phyloP scores from a whole-genome alignment of 2,888 invertebrate genomes.

The Megamerina dolium region DNA sequence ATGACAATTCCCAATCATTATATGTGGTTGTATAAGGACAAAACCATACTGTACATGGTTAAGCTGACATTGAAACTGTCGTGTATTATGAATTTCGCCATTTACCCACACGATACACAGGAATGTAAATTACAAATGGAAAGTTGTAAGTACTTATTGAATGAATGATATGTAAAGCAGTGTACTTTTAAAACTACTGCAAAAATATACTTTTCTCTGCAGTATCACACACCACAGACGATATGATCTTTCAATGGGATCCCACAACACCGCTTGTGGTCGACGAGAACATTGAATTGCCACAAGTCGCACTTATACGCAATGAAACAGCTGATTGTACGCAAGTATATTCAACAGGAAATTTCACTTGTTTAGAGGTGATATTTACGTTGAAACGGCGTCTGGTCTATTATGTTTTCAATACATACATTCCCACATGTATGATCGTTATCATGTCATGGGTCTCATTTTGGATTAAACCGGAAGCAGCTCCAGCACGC shows the following conservation, averaged over 20 bases:
- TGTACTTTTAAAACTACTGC: too few relatives aligned
- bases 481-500: constrained; percentile 87
- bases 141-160: constrained; percentile 68
- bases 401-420: constrained; percentile 86
- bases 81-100: constrained; percentile 91
- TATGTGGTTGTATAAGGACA: constrained; percentile 83
- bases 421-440: constrained; percentile 90
- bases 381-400: constrained; percentile 83
- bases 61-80: constrained; percentile 84
- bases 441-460: constrained; percentile 95
- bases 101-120: constrained; percentile 91
- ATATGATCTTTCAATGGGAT: constrained; percentile 86
- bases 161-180: neutral
- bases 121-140: constrained; percentile 93
- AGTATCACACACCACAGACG: constrained; percentile 87
- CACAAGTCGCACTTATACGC: constrained; percentile 79
- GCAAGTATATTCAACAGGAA: constrained; percentile 60
- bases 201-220: neutral
- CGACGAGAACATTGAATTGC: constrained; percentile 80
- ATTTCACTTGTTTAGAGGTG: constrained; percentile 88
- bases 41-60: constrained; percentile 74
- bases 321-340: constrained; percentile 84
- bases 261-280: constrained; percentile 80
- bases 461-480: constrained; percentile 95
- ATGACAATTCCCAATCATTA: constrained; percentile 95